Evolutionary conservation across 2,797 vertebrate species (phyloP).

Genomic region (Microctenopoma lineatum): DNA sequence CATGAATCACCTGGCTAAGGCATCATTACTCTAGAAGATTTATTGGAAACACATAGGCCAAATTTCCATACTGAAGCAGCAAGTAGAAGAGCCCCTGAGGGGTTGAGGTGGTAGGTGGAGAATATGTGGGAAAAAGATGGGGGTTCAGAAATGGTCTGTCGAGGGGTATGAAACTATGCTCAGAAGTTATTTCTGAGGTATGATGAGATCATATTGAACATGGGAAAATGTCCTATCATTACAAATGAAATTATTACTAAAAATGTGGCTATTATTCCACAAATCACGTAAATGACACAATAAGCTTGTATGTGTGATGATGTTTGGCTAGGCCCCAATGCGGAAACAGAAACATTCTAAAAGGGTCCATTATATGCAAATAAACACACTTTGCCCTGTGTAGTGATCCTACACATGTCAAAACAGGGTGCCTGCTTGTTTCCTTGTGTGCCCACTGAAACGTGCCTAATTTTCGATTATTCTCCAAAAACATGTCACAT

Average conservation of each 20-base stretch:
- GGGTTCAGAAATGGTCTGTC: slow-evolving; percentile 28
- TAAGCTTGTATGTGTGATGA: not conserved
- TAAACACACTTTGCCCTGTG: no score
- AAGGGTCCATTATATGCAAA: no score
- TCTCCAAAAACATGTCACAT: no score
- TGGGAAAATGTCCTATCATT: slow-evolving; percentile 6
- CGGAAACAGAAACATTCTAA: no score
- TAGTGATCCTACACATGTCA: no score
- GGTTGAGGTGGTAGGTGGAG: slow-evolving; percentile 39
- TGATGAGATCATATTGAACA: slow-evolving; percentile 16
- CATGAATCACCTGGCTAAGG: slow-evolving; percentile 85
- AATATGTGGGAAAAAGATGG: slow-evolving; percentile 55
- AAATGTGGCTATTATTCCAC: not conserved
- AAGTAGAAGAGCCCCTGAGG: slow-evolving; percentile 70
- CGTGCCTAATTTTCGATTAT: no score
- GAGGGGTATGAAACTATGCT: slow-evolving; percentile 19
- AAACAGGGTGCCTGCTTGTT: not conserved
- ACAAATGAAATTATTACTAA: not conserved
- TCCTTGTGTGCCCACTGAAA: not conserved
- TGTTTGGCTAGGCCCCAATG: not conserved
- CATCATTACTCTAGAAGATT: slow-evolving; percentile 84
- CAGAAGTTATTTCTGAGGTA: slow-evolving; percentile 13
- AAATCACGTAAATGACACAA: not conserved
- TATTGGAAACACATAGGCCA: slow-evolving; percentile 82
- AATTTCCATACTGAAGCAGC: slow-evolving; percentile 78